These are phyloP conservation scores for Aplysina aerophoba DNA, from an alignment of 37 sponge, comb jelly and placozoan genomes.

Conservation along the genomic window DNA sequence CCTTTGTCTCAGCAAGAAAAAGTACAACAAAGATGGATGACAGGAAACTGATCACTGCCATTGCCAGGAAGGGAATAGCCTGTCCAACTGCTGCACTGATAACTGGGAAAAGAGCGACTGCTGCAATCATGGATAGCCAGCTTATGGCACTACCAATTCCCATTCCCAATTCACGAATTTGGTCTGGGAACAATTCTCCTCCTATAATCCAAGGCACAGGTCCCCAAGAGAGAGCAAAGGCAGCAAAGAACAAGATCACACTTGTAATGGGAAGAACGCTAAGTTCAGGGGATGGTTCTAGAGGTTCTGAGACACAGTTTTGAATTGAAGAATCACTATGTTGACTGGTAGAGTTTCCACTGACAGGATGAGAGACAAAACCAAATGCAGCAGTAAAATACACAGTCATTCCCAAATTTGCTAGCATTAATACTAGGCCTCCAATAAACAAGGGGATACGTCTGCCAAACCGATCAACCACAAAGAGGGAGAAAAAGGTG, in stretches of 20 bases:
- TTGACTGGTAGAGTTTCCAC: constrained; percentile 77
- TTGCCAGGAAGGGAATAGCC: constrained; percentile 31
- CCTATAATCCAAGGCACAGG: constrained; percentile 59
- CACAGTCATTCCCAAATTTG: neutral
- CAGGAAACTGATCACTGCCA: constrained; percentile 21
- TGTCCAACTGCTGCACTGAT: neutral
- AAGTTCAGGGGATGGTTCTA: constrained; percentile 37
- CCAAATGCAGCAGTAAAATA: constrained; percentile 19
- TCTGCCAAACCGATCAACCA: constrained; percentile 53
- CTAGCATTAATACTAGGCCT: constrained; percentile 1
- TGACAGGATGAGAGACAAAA: neutral
- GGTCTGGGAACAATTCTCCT: constrained; percentile 45
- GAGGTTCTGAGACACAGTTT: constrained; percentile 31
- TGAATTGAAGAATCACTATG: constrained; percentile 42
- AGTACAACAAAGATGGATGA: constrained; percentile 47
- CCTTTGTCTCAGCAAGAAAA: constrained; percentile 77
- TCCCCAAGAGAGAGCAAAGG: constrained; percentile 64
- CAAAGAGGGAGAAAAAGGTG: constrained; percentile 12
- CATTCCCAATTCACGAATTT: constrained; percentile 33
- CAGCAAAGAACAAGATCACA: constrained; percentile 32
- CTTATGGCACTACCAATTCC: constrained; percentile 38
- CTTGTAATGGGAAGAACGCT: constrained; percentile 31
- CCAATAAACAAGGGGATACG: constrained; percentile 34
- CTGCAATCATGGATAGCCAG: neutral
- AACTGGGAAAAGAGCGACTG: constrained; percentile 21